A percentile compares a stretch with the other conserved stretches of the same genome.
Conservation (phyloP, 2,113 vertebrate species). For the Syngnathus floridae region DNA sequence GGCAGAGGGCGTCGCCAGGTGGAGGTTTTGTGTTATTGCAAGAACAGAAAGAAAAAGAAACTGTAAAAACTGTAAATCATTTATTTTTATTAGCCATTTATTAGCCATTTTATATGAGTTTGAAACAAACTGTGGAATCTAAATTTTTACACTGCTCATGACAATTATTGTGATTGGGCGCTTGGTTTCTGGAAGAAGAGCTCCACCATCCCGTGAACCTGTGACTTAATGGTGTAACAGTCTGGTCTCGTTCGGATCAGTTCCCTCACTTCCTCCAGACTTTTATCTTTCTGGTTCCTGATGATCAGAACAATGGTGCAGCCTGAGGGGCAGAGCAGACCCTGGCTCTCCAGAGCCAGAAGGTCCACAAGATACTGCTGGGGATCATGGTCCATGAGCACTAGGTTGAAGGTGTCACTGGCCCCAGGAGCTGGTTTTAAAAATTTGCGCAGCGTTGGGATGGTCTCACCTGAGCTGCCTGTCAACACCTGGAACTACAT, state of each 20-base stretch:
- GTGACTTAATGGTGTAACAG: constrained; percentile 28
- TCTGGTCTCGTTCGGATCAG: constrained; percentile 27
- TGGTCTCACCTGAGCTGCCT: constrained; percentile 52
- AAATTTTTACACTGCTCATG: neutral
- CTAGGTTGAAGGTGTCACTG: constrained; percentile 34
- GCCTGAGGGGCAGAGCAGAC: constrained; percentile 44
- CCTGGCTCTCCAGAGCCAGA: constrained; percentile 43
- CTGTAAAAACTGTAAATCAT: too few relatives aligned
- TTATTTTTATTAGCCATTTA: too few relatives aligned
- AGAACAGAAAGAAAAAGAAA: too few relatives aligned
- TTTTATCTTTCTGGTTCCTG: constrained; percentile 16
- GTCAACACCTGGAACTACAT: constrained; percentile 64
- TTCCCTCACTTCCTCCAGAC: constrained; percentile 27
- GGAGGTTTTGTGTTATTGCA: constrained; percentile 7
- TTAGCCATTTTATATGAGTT: too few relatives aligned
- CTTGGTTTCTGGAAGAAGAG: constrained; percentile 26
- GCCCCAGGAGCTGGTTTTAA: constrained; percentile 13
- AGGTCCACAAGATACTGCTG: constrained; percentile 59
- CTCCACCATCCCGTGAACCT: constrained; percentile 23
- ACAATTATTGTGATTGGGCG: neutral
- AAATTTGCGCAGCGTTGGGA: constrained; percentile 25
- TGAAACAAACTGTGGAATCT: too few relatives aligned
- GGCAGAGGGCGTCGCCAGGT: constrained; percentile 37
- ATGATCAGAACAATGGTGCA: constrained; percentile 56
- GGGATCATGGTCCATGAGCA: constrained; percentile 66